Base-by-base conservation (phyloP, 2,888 invertebrate genomes). In the Eretmocerus hayati region DNA sequence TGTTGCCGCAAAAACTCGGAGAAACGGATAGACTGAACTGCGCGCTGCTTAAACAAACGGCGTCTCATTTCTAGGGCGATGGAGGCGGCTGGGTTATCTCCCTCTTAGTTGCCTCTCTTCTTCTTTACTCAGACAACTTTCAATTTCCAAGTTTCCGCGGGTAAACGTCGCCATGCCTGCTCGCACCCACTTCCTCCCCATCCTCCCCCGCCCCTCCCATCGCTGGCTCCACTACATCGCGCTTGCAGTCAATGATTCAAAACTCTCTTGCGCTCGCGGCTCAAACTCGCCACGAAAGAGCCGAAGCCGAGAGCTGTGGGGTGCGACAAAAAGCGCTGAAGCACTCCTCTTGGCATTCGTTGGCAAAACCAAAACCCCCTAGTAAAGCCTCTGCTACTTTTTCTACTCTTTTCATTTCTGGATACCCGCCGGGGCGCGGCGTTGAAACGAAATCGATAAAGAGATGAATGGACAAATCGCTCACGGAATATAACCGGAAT, bases 101-200 rank as follows among this genome's bases (percentile, higher is more conserved):
- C n/a, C n/a, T n/a, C n/a, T n/a, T n/a, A n/a, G n/a, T n/a, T n/a
- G n/a, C n/a, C n/a, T n/a, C n/a, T n/a, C n/a, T 15, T 13, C 13
- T 31, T 46, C 52, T 46, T 48, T 45, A 18, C 36, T 39, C 42
- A 16, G 46, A 8, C 20, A 46, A 46, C 52, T 49, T 49, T 49
- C 52, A 52, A 49, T 49, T 46, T 49, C 37, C 11, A 52, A 49
- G 40, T 52, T 52, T 48, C 39, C 38, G 33, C 48, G 42, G n/a
- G 35, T 15, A 22, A 30, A 41, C 23, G 30, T 23, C 20, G 32
- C 16, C 37, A n/a, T n/a, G n/a, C n/a, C n/a, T n/a, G 11, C 19
- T 4, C 15, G 39, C 13, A 5, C 9, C 42, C 4, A 16, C 35
- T 30, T 30, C 13, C 13, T 30, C 13, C 30, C 30, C 8, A 9